A percentile compares a stretch with the other conserved stretches of the same genome.
Evolutionary conservation across 2,888 invertebrate genomes (phyloP).

Genomic region (Drosophila kokeensis): DNA sequence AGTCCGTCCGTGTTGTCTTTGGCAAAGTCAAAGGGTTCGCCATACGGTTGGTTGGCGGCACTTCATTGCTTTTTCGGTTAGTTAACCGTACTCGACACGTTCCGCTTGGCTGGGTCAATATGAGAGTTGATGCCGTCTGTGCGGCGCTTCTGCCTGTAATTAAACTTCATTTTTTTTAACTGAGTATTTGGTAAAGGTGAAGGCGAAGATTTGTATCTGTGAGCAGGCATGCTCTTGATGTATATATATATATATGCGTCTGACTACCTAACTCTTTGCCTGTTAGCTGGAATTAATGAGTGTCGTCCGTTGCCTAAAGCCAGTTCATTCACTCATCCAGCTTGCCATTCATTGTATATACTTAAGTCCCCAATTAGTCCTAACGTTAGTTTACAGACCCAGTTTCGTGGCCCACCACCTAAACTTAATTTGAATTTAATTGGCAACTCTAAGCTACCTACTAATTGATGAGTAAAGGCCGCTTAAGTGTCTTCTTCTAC

Average conservation of each 20-base stretch:
- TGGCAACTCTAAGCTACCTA: slow-evolving; percentile 53
- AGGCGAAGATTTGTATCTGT: slow-evolving; percentile 48
- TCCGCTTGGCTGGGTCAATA: slow-evolving; percentile 70
- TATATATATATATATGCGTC: slow-evolving; percentile 11
- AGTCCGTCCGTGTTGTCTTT: slow-evolving; percentile 33
- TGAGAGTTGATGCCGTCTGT: slow-evolving; percentile 49
- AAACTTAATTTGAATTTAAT: slow-evolving; percentile 66
- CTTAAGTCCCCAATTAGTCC: slow-evolving; percentile 65
- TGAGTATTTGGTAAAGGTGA: slow-evolving; percentile 44
- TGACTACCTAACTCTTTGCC: slow-evolving; percentile 30
- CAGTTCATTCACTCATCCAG: slow-evolving; percentile 65
- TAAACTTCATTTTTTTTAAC: slow-evolving; percentile 67
- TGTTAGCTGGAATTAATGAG: slow-evolving; percentile 67
- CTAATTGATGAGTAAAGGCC: slow-evolving; percentile 61
- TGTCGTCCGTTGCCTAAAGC: slow-evolving; percentile 57
- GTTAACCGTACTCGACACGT: slow-evolving; percentile 77
- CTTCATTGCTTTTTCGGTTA: slow-evolving; percentile 71
- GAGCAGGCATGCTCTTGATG: slow-evolving; percentile 1
- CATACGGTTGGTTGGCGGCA: slow-evolving; percentile 24
- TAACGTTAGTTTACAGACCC: slow-evolving; percentile 63
- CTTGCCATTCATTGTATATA: slow-evolving; percentile 16
- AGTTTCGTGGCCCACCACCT: slow-evolving; percentile 40
- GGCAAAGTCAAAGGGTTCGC: slow-evolving; percentile 68
- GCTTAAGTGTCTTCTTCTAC: slow-evolving; percentile 1
- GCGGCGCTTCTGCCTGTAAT: slow-evolving; percentile 57